Conservation (phyloP, 2,797 vertebrate genomes). For the Podargus strigoides region DNA sequence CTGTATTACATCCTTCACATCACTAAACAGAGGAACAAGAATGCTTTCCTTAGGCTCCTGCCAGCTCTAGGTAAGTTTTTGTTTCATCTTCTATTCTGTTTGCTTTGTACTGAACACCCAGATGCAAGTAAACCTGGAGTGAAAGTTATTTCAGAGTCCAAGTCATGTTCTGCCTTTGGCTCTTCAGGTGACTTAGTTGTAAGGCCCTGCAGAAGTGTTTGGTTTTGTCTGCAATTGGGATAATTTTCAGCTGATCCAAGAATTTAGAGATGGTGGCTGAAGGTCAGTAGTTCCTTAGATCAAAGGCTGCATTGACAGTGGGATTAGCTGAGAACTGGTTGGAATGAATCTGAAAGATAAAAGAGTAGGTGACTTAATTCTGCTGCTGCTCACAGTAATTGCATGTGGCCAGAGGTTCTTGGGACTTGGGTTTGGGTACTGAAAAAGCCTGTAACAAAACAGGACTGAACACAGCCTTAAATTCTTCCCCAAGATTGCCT, state of each 20-base stretch:
- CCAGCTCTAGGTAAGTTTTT: slow-evolving; percentile 83
- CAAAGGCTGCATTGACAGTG: neutral
- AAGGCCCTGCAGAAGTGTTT: neutral
- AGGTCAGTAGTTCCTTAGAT: neutral
- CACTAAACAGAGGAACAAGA: slow-evolving; percentile 93
- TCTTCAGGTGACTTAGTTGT: neutral
- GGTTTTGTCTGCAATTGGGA: neutral
- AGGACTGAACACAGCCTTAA: neutral
- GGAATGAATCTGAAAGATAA: neutral
- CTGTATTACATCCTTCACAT: slow-evolving; percentile 95
- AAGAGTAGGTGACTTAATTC: neutral
- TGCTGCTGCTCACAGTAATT: neutral
- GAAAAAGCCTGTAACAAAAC: neutral
- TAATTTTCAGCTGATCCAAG: neutral
- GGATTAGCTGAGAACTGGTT: neutral
- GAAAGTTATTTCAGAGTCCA: neutral
- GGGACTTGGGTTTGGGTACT: neutral
- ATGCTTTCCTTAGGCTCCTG: slow-evolving; percentile 89
- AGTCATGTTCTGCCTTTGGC: neutral
- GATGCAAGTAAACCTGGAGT: neutral
- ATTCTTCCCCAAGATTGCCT: neutral
- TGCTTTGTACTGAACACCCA: neutral
- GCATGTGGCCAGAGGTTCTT: neutral
- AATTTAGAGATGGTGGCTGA: neutral
- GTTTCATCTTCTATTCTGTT: neutral